Base-by-base conservation (phyloP, 2,797 vertebrate genomes). In the Peromyscus attwateri region DNA sequence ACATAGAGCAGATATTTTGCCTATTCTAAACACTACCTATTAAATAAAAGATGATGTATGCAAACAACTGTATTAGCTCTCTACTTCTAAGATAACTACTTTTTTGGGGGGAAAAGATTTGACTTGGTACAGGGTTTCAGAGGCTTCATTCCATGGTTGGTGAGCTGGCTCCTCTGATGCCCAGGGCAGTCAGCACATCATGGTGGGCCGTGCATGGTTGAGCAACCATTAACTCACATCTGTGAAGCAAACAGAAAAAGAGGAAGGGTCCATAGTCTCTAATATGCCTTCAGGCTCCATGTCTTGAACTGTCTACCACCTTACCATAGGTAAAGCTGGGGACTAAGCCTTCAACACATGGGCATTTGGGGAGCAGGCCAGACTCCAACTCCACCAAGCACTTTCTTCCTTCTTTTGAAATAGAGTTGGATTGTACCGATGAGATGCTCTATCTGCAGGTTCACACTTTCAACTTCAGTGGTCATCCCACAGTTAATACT, bases 381-480 rank as follows among this genome's bases (percentile, higher is more conserved):
- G 37, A 49, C 43, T 79, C 37, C 75, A 49, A 57, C 37, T 49
- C 60, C 25, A 71, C 73, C 7, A 80, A 80, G 31, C 21, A 29
- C 27, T 57, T 49, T 34, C 64, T 87, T 95, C 31, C 27, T 94
- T 79, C 60, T 31, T 95, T 90, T 60, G 19, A 87, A 84, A 55
- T 60, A 29, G 66, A 94, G 64, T 49, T 43, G 52, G 37, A 82
- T 52, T 34, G 37, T 57, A 40, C 66, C 89, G 64, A 85, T 71
- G 70, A 85, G 94, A 94, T 76, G 31, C 23, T 75, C 46, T 25
- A 40, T 87, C 31, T 66, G 23, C 57, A 76, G 57, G 73, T 92
- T 96, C 68, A 68, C 29, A 55, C 95, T 98, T 92, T 73, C 40
- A 81, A 87, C 82, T 89, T 89, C 64, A 76, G 52, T 57, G 6